phyloP scores from a whole-genome alignment of 2,113 vertebrate genomes.

The Brienomyrus brachyistius region DNA sequence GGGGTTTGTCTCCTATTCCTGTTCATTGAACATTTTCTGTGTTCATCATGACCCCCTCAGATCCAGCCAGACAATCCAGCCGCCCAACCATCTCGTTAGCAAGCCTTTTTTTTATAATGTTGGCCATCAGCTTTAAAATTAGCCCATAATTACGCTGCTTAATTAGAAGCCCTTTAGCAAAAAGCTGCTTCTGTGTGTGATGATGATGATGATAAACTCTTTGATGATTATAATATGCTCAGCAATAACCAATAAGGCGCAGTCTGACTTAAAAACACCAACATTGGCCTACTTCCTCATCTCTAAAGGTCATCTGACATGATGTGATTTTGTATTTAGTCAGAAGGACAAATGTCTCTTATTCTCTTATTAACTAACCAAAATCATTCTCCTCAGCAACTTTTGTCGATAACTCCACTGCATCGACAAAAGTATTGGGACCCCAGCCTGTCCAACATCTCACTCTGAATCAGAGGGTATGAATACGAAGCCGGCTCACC shows the following conservation, averaged over 20 bases:
- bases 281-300: background rate
- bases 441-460: background rate
- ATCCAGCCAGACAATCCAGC: background rate
- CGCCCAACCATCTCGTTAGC: background rate
- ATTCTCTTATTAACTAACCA: background rate
- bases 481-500: background rate
- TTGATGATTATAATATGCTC: background rate
- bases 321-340: background rate
- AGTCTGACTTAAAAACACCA: background rate
- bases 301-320: background rate
- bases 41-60: background rate
- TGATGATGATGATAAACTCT: background rate
- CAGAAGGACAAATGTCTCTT: background rate
- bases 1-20: background rate
- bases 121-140: background rate
- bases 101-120: background rate
- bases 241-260: background rate
- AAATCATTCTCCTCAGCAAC: background rate
- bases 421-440: background rate
- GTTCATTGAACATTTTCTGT: background rate
- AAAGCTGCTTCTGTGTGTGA: background rate
- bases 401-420: background rate
- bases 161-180: background rate
- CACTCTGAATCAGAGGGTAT: constrained; percentile 28
- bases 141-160: background rate